These are phyloP conservation scores for Conistra vaccinii DNA, from an alignment of 2,888 invertebrate species.

Conservation along the genomic window DNA sequence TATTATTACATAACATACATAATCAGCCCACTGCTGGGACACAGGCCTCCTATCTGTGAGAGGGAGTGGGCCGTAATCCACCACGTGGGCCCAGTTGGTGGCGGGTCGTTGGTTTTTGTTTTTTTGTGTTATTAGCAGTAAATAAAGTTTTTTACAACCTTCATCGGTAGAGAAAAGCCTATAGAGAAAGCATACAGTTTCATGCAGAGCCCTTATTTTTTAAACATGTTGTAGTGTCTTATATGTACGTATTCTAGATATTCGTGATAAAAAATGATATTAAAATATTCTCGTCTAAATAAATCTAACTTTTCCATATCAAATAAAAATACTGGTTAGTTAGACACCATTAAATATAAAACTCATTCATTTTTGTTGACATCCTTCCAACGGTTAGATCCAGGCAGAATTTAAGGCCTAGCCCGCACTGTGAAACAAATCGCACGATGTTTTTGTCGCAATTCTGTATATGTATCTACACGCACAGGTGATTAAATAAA, in stretches of 20 bases:
- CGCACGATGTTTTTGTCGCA: too few species aligned
- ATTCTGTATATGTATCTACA: too few species aligned
- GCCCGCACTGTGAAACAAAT: too few species aligned
- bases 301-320: background rate
- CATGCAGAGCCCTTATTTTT: background rate
- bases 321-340: background rate
- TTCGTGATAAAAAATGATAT: background rate
- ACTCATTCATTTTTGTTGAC: background rate
- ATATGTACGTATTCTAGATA: background rate
- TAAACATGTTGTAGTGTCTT: background rate
- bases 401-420: conserved; percentile 1
- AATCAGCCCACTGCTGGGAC: too few species aligned
- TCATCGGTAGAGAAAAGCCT: background rate
- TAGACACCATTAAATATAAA: background rate
- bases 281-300: background rate
- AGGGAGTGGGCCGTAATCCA: too few species aligned
- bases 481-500: too few species aligned
- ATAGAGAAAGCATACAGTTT: background rate
- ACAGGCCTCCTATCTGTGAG: too few species aligned
- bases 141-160: background rate
- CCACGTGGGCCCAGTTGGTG: too few species aligned
- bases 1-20: too few species aligned
- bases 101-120: too few species aligned
- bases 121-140: too few species aligned
- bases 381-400: background rate